Evolutionary conservation across 2,888 invertebrate genomes (phyloP).

Genomic region (Lepeophtheirus nordmannii): DNA sequence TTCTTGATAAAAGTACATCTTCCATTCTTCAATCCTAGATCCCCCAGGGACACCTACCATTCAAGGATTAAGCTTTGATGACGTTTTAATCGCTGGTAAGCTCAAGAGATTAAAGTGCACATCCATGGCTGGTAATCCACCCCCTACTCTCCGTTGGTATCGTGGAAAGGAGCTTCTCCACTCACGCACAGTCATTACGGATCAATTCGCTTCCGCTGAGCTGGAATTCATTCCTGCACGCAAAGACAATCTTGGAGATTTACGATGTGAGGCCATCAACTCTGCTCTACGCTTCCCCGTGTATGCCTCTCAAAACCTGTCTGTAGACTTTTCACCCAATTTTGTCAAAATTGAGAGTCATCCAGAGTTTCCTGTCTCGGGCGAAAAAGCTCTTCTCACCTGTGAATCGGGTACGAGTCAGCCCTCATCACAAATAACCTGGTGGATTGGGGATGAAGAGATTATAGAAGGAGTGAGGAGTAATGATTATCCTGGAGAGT

Average conservation of each 20-base stretch:
- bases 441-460: slow-evolving; percentile 47
- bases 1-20: too few relatives aligned
- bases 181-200: slow-evolving; percentile 18
- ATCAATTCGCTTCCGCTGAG: slow-evolving; percentile 37
- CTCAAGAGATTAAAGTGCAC: slow-evolving; percentile 76
- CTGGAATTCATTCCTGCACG: slow-evolving; percentile 70
- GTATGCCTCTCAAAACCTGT: slow-evolving; percentile 4
- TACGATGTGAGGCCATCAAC: slow-evolving; percentile 62
- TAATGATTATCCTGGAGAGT: not conserved
- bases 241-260: slow-evolving; percentile 81
- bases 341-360: slow-evolving; percentile 49
- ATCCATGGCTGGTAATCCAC: slow-evolving; percentile 83
- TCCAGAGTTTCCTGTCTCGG: slow-evolving; percentile 62
- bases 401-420: slow-evolving; percentile 84
- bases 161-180: slow-evolving; percentile 25
- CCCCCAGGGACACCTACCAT: slow-evolving; percentile 81
- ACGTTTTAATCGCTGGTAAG: slow-evolving; percentile 36
- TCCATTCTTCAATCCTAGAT: slow-evolving; percentile 43
- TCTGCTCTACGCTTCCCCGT: not conserved
- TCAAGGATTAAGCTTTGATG: slow-evolving; percentile 75
- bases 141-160: slow-evolving; percentile 83
- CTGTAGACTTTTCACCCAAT: slow-evolving; percentile 16
- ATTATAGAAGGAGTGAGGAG: not conserved
- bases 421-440: slow-evolving; percentile 66
- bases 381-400: slow-evolving; percentile 57